Evolutionary conservation across 2,888 invertebrate species (phyloP), one percentile per base, ranked within the genome.

Genomic region (Trachelus stipa): DNA sequence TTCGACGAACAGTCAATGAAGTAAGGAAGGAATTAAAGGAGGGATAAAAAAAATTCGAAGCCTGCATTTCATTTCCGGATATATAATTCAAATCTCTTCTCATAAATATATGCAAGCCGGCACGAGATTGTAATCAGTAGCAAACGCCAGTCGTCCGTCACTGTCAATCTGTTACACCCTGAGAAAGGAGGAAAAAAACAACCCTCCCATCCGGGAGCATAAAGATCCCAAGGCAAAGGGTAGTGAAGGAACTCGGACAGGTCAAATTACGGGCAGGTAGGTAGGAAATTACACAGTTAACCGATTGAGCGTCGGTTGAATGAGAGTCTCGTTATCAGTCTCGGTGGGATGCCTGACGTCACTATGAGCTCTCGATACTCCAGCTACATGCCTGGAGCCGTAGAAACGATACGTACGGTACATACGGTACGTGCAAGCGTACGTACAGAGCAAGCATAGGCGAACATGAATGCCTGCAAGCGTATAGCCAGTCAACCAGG

Each of bases 111-210:
- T 23, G 56, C 56, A 23, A 56, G 56, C 23, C 23, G 81, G 82
- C 83, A 80, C 77, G 87, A 87, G 88, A 88, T 88, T 83, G 82
- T 87, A 88, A 88, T 88, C 87, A 83, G 81, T 85, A 83, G 77
- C 83, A 81, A 85, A 84, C 83, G 84, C 80, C 79, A 80, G 82
- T 82, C 84, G 83, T 84, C 79, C 84, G 84, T 83, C 86, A 80
- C 86, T 85, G 83, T 81, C 81, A 6, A 23, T 56, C 56, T 0
- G 23, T 23, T 56, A 1, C 23, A 23, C 56, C 56, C 23, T 56
- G 23, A 56, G 56, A 56, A 23, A 23, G 56, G 9, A 15, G 40
- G 2, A 9, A 56, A 40, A 23, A 56, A 56, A 56, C 56, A 56
- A 56, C 23, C 23, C 56, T 56, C 56, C 56, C 56, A 23, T 56